phyloP scores from a whole-genome alignment of 2,797 vertebrate genomes.

The Semaprochilodus insignis region DNA sequence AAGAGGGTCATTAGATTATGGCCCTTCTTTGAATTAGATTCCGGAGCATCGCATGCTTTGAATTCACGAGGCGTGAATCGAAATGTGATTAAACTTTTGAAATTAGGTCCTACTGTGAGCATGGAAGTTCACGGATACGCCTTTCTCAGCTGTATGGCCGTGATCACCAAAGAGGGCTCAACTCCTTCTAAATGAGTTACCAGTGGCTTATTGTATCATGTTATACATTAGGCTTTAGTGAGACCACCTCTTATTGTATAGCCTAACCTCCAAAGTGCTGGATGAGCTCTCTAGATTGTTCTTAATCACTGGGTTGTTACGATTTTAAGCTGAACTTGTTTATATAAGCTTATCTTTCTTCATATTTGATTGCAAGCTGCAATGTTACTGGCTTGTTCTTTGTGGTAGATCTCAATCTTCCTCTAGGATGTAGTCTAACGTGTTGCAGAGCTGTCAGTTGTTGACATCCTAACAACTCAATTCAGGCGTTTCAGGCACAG shows the following conservation, averaged over 20 bases:
- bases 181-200: slow-evolving; percentile 71
- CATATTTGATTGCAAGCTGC: slow-evolving; percentile 37
- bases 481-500: too few species aligned
- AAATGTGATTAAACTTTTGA: slow-evolving; percentile 74
- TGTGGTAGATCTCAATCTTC: background rate
- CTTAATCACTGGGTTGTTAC: slow-evolving; percentile 42
- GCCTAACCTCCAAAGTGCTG: slow-evolving; percentile 30
- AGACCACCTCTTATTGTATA: slow-evolving; percentile 30
- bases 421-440: background rate
- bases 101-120: slow-evolving; percentile 70
- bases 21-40: slow-evolving; percentile 73
- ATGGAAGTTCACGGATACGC: slow-evolving; percentile 48
- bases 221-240: slow-evolving; percentile 52
- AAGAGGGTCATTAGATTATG: slow-evolving; percentile 66
- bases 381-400: background rate
- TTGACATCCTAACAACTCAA: background rate
- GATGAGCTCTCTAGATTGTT: slow-evolving; percentile 47
- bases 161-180: slow-evolving; percentile 69
- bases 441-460: slow-evolving; percentile 80
- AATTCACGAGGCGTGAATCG: slow-evolving; percentile 73
- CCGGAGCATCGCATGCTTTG: slow-evolving; percentile 67
- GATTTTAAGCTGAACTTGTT: slow-evolving; percentile 34
- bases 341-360: slow-evolving; percentile 16
- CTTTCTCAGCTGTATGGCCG: slow-evolving; percentile 64
- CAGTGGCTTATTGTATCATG: slow-evolving; percentile 55